Percentiles rank a stretch among this genome's conserved stretches.
Evolutionary conservation across 2,797 vertebrate species (phyloP).

Genomic region (Enteromius mattozi): DNA sequence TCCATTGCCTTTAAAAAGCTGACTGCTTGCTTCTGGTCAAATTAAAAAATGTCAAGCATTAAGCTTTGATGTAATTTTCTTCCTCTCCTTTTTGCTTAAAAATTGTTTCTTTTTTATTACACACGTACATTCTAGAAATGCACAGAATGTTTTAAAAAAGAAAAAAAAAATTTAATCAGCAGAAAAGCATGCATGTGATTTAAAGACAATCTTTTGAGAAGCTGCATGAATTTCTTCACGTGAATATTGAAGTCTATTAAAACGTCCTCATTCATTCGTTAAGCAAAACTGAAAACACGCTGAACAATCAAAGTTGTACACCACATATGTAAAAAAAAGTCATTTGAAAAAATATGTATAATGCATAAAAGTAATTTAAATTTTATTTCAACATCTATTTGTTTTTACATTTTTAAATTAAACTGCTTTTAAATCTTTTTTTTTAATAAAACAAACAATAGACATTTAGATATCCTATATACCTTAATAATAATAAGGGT

Average conservation of each 20-base stretch:
- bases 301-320: slow-evolving; percentile 23
- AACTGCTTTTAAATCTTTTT: neutral
- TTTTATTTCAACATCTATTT: neutral
- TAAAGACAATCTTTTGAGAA: neutral
- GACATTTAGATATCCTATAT: neutral
- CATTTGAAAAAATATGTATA: neutral
- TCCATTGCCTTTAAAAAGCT: slow-evolving; percentile 36
- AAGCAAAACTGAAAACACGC: slow-evolving; percentile 21
- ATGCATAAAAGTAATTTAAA: neutral
- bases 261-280: slow-evolving; percentile 8
- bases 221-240: neutral
- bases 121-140: neutral
- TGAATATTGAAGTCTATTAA: slow-evolving; percentile 4
- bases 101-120: neutral
- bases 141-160: neutral
- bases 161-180: neutral
- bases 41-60: slow-evolving; percentile 36
- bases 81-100: slow-evolving; percentile 12
- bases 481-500: neutral
- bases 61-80: slow-evolving; percentile 6
- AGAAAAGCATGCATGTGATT: slow-evolving; percentile 5
- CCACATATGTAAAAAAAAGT: neutral
- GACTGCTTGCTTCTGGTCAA: slow-evolving; percentile 36
- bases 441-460: neutral
- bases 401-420: neutral